Conservation (phyloP, 2,113 vertebrate genomes). For the Glareola pratincola region DNA sequence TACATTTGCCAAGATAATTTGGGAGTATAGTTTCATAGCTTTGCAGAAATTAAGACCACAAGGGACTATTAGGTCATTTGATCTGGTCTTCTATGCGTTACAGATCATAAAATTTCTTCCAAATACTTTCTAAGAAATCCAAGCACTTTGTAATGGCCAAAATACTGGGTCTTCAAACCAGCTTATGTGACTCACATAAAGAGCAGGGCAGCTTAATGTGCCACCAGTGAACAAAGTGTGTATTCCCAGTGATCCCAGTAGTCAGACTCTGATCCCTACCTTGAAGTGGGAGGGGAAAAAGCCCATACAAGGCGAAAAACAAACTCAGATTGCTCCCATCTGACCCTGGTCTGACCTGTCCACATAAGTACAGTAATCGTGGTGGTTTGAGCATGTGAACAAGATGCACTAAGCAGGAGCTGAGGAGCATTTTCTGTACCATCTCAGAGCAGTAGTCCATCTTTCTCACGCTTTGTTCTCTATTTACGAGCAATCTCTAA, state of each 20-base stretch:
- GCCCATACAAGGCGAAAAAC: background rate
- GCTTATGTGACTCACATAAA: background rate
- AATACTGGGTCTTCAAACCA: background rate
- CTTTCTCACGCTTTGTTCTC: background rate
- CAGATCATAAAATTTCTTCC: slow-evolving; percentile 14
- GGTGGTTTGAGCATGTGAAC: background rate
- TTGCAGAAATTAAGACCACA: slow-evolving; percentile 9
- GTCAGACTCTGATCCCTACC: background rate
- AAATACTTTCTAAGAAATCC: background rate
- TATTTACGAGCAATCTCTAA: background rate
- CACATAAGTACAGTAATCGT: background rate
- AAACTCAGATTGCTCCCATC: background rate
- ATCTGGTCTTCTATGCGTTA: background rate
- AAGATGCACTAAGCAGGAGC: background rate
- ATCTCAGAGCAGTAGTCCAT: background rate
- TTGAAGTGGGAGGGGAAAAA: background rate
- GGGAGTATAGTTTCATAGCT: slow-evolving; percentile 1
- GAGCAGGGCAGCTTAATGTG: background rate
- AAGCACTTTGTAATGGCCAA: background rate
- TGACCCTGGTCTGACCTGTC: background rate
- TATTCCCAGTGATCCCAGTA: background rate
- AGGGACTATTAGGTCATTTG: background rate
- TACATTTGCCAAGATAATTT: background rate
- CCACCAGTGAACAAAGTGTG: background rate
- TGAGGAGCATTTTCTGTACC: background rate